Evolutionary conservation across 2,797 vertebrate species (phyloP), one percentile per base, ranked within the genome.

Genomic region (Onychomys torridus): DNA sequence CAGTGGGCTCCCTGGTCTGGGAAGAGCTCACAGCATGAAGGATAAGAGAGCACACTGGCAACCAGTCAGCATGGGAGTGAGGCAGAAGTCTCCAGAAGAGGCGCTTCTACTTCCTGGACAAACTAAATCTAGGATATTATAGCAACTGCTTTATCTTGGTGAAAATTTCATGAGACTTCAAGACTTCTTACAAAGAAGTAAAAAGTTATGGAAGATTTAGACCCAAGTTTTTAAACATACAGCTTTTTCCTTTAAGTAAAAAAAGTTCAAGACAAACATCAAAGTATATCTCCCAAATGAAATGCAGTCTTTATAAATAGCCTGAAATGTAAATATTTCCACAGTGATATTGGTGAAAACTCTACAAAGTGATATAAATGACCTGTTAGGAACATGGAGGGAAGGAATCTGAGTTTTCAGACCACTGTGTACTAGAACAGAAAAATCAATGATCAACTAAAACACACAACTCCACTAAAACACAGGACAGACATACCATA

Each of bases 211-310:
- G 32, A 75, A 76, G 76, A 73, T 49, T 46, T 77, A 77, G 1
- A 79, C 4, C 27, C 29, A 83, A 94, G 90, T 69, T 8, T 87
- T 78, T 57, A 95, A 79, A 86, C 29, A 84, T 52, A 52, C 52
- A 4, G 52, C 52, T 52, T 52, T 52, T 67, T 84, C 93, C 86
- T 43, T 37, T 78, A 91, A 89, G 14, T 52, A 79, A 75, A 59
- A 92, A 61, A 81, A 93, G 49, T n/a, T 71, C 32, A 92, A 89
- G 34, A n/a, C 52, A 91, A 89, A 81, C 59, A 82, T 11, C 3
- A 52, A 52, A 52, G 52, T 52, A 14, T 14, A 14, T 52, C 52
- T 52, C 52, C 79, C 89, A 85, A 87, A 92, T 17, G 10, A 88
- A 82, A 84, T 81, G 27, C 2, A 71, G 78, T 81, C 9, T 69